Base-by-base conservation (phyloP, 2,888 invertebrate genomes). In the Pherbina coryleti region DNA sequence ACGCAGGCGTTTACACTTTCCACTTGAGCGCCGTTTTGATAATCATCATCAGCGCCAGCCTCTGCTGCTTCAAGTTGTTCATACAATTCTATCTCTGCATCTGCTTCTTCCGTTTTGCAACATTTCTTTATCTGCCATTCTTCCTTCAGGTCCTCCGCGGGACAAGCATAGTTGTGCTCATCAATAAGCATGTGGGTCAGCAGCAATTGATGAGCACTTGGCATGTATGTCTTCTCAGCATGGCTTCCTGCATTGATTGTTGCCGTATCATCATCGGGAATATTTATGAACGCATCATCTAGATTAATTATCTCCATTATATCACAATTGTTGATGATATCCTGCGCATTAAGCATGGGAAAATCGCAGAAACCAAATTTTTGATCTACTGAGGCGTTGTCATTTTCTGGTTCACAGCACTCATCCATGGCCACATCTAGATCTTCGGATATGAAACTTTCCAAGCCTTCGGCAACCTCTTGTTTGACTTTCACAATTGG, bases 231-330 rank as follows among this genome's bases (percentile, higher is more conserved):
- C 34, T 79, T 76, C 7, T 17, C n/a, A 17, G 37, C 9, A 37
- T 34, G 34, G 34, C 67, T 71, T 9, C 64, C 69, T 14, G 70
- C 17, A 3, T 81, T 78, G 5, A 81, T 53, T 3, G 76, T 70
- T 17, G 79, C 77, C 69, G 84, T 86, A 4, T 89, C 86, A 79
- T 89, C 89, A 55, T 89, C 89, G 0, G 89, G 83, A 69, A 89
- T 89, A 31, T 89, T 87, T 55, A 89, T 89, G 34, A 88, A 90
- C 0, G 88, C 88, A 82, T 89, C 90, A 70, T 90, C 89, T 25
- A 90, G 81, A 66, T 89, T 88, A 5, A 90, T 88, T 2, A 90
- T 89, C 80, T 90, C 89, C 88, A 90, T 89, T 57, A 90, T 89
- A 81, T 90, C 89, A 82, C 90, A 90, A 77, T 90, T 89, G 67